Percentiles rank a stretch among this genome's conserved stretches.
These are phyloP conservation scores for Homarus gammarus DNA, from an alignment of 2,888 invertebrate species.

Conservation along the genomic window DNA sequence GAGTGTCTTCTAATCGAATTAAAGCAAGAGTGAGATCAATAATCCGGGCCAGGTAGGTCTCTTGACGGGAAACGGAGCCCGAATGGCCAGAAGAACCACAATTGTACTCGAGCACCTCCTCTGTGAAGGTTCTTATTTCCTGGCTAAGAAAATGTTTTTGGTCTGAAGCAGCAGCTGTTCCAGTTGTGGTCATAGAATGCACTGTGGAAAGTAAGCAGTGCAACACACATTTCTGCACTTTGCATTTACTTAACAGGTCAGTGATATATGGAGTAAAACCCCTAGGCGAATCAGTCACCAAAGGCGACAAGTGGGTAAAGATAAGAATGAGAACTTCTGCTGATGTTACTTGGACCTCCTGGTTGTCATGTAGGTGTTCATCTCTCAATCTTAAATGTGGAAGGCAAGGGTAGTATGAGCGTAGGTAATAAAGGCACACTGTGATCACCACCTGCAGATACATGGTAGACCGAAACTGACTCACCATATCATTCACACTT, in stretches of 20 bases:
- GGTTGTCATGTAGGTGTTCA: conserved; percentile 87
- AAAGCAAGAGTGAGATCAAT: conserved; percentile 84
- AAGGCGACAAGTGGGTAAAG: conserved; percentile 86
- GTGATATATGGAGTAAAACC: conserved; percentile 88
- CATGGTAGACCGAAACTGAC: conserved; percentile 88
- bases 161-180: conserved; percentile 27
- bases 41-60: conserved; percentile 73
- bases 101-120: conserved; percentile 73
- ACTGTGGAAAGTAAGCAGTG: conserved; percentile 90
- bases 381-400: conserved; percentile 83
- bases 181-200: conserved; percentile 80
- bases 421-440: conserved; percentile 88
- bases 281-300: conserved; percentile 88
- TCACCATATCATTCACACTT: conserved; percentile 83
- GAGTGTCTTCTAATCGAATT: conserved; percentile 87
- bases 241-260: conserved; percentile 86
- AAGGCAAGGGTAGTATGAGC: conserved; percentile 87
- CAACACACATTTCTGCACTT: conserved; percentile 90
- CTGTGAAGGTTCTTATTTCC: conserved; percentile 68
- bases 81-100: conserved; percentile 31
- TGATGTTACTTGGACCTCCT: conserved; percentile 87
- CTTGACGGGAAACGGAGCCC: conserved; percentile 40
- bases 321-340: conserved; percentile 87
- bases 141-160: conserved; percentile 79
- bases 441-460: conserved; percentile 87